Percentiles rank a stretch among this genome's conserved stretches.
Evolutionary conservation across 2,113 vertebrate genomes (phyloP).

Genomic region (Blennius ocellaris): DNA sequence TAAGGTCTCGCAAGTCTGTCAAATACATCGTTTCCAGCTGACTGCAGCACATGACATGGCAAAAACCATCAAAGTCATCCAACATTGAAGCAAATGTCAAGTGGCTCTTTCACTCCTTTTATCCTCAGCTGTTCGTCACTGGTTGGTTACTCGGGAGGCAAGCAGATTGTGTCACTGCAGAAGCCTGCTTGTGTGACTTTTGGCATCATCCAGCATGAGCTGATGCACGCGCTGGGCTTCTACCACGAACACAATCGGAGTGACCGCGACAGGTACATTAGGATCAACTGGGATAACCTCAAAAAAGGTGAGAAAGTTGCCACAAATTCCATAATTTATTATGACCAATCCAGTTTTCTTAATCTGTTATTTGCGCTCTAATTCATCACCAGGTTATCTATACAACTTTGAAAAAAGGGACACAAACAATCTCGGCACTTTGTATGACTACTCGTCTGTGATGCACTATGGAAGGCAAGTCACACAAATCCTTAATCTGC

Average conservation of each 20-base stretch:
- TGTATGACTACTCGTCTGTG: constrained; percentile 70
- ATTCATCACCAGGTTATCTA: neutral
- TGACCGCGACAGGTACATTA: constrained; percentile 70
- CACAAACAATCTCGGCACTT: constrained; percentile 51
- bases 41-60: too few species aligned
- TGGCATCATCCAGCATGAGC: constrained; percentile 71
- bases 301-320: constrained; percentile 2
- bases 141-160: constrained; percentile 46
- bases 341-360: fast-evolving
- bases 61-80: neutral
- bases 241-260: constrained; percentile 77
- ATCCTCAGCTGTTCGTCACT: constrained; percentile 62
- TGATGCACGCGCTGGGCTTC: constrained; percentile 77
- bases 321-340: fast-evolving
- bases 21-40: too few species aligned
- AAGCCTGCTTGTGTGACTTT: constrained; percentile 41
- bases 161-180: constrained; percentile 71
- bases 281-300: constrained; percentile 70
- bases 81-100: constrained; percentile 3
- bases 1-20: too few species aligned
- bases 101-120: neutral
- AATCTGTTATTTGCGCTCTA: fast-evolving
- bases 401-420: constrained; percentile 49
- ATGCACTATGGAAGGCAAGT: constrained; percentile 74
- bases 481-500: neutral